Evolutionary conservation across 2,113 vertebrate genomes (phyloP).

Genomic region (Hydropotes inermis): DNA sequence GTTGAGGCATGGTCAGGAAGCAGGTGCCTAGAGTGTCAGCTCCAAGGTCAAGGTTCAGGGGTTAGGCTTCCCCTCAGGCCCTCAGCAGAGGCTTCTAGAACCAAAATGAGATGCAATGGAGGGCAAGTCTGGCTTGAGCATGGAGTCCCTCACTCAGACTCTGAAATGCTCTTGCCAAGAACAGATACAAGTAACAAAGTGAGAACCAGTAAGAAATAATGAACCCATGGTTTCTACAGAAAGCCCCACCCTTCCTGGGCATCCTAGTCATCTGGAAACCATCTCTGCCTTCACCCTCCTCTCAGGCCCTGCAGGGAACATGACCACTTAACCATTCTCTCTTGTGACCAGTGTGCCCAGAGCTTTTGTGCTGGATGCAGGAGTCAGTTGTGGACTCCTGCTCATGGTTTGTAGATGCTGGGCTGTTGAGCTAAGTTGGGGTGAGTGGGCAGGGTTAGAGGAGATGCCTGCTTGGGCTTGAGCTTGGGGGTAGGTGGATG

Average conservation of each 20-base stretch:
- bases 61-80: not conserved
- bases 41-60: not conserved
- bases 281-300: not conserved
- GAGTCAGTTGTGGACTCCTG: not conserved
- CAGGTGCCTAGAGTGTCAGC: not conserved
- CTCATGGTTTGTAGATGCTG: not conserved
- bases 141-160: not conserved
- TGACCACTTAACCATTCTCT: not conserved
- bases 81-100: not conserved
- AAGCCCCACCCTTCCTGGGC: not conserved
- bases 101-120: not conserved
- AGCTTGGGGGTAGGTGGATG: not conserved
- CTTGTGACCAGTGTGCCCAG: not conserved
- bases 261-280: not conserved
- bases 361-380: not conserved
- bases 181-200: not conserved
- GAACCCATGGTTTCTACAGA: not conserved
- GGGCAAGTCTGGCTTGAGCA: not conserved
- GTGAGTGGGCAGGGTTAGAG: not conserved
- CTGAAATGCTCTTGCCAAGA: not conserved
- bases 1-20: not conserved
- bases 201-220: not conserved
- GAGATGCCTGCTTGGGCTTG: not conserved
- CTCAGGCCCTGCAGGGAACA: not conserved
- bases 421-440: not conserved